Conservation (phyloP, 1,140 invertebrate species). For the Artemia franciscana region DNA sequence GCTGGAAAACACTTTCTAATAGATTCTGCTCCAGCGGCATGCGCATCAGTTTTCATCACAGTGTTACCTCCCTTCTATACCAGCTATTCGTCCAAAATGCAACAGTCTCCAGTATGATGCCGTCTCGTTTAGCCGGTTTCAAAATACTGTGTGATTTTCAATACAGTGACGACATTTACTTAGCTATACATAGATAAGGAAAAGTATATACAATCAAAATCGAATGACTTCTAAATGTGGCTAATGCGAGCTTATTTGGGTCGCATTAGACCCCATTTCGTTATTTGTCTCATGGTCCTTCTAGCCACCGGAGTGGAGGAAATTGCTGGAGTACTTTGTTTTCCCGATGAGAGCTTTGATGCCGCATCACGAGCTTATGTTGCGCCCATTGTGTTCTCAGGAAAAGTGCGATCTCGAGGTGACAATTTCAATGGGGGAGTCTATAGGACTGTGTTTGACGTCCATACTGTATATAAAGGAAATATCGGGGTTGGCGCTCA, state of each 20-base stretch:
- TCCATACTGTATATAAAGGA: conserved; percentile 33
- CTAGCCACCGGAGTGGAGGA: neutral
- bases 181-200: no score
- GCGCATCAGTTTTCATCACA: neutral
- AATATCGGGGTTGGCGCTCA: conserved; percentile 24
- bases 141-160: no score
- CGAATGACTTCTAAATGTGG: neutral
- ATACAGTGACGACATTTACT: no score
- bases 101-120: neutral
- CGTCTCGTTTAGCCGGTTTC: neutral
- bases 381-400: conserved; percentile 35
- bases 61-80: neutral
- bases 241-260: neutral
- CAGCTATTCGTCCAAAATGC: neutral
- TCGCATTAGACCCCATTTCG: neutral
- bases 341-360: conserved; percentile 30
- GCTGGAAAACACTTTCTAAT: neutral
- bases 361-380: conserved; percentile 27
- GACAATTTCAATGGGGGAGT: conserved; percentile 26
- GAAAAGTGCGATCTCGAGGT: conserved; percentile 34
- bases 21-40: neutral
- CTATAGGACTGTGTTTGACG: conserved; percentile 38
- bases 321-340: conserved; percentile 19
- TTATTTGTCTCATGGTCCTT: neutral
- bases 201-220: no score